phyloP scores from a whole-genome alignment of 92 coral and sea anemone species.

The Micromussa lordhowensis region DNA sequence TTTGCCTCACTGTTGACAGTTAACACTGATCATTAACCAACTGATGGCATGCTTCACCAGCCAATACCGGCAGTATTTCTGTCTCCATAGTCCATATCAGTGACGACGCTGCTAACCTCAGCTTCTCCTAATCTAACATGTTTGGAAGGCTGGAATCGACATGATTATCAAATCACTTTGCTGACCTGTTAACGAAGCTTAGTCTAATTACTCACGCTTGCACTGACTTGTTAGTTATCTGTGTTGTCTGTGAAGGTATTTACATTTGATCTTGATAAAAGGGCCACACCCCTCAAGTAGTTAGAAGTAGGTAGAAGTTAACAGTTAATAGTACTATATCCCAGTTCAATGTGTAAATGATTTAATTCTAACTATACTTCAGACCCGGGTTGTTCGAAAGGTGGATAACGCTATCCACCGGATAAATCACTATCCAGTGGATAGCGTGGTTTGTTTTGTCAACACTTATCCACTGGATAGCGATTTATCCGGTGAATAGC shows the following conservation, averaged over 20 bases:
- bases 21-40: slow-evolving; percentile 15
- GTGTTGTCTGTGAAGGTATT: neutral
- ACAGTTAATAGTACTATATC: too few species aligned
- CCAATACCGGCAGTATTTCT: neutral
- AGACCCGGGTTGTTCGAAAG: too few species aligned
- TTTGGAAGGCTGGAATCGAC: neutral
- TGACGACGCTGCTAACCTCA: neutral
- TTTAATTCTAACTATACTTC: too few species aligned
- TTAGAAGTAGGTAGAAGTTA: too few species aligned
- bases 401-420: too few species aligned
- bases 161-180: neutral
- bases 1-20: neutral
- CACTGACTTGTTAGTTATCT: neutral
- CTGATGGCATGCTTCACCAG: neutral
- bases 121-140: neutral
- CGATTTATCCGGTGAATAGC: too few species aligned
- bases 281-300: too few species aligned
- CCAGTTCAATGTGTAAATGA: too few species aligned
- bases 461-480: too few species aligned
- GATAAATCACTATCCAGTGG: too few species aligned
- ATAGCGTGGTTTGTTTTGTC: too few species aligned
- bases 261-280: neutral
- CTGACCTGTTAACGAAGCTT: neutral
- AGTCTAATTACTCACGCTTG: neutral
- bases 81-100: neutral